These are phyloP conservation scores for Doryteuthis pealeii DNA, from an alignment of 1,140 invertebrate genomes.

Conservation along the genomic window DNA sequence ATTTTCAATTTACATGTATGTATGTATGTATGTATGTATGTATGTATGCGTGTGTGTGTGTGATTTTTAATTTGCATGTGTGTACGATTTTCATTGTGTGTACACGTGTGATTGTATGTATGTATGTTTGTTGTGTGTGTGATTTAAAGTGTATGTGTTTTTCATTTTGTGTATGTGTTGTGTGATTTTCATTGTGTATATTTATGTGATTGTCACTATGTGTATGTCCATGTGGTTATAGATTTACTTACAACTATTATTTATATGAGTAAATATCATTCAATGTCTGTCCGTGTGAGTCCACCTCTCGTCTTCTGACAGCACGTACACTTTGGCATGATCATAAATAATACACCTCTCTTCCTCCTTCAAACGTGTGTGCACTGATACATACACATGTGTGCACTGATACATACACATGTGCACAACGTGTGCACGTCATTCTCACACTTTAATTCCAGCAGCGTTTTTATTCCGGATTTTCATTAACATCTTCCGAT, in stretches of 20 bases:
- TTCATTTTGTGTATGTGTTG: neutral
- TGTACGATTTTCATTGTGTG: neutral
- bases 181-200: neutral
- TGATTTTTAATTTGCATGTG: neutral
- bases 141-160: neutral
- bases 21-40: neutral
- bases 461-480: too few species aligned
- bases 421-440: too few species aligned
- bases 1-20: neutral
- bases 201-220: neutral
- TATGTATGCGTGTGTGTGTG: neutral
- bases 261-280: too few species aligned
- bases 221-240: neutral
- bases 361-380: neutral
- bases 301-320: too few species aligned
- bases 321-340: too few species aligned
- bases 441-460: too few species aligned
- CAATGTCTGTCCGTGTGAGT: too few species aligned
- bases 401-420: neutral
- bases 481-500: too few species aligned
- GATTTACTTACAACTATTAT: too few species aligned
- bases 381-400: neutral
- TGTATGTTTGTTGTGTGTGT: neutral
- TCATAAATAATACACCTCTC: too few species aligned
- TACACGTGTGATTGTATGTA: neutral